Base-by-base conservation (phyloP, 2,113 vertebrate species). In the Prunella fulvescens region DNA sequence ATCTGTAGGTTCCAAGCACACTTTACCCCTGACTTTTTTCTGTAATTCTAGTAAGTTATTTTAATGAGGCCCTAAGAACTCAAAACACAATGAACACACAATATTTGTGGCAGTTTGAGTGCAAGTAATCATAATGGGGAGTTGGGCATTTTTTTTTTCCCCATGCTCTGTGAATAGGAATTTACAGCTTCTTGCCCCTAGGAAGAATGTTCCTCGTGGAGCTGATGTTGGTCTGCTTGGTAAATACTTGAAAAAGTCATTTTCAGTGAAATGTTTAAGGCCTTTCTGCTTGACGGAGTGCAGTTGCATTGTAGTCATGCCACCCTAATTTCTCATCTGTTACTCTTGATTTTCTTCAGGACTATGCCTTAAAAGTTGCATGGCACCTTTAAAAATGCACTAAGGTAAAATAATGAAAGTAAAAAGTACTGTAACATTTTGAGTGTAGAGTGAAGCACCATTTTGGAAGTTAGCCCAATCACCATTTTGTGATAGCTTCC, bases 41-140 rank as follows among this genome's bases (percentile, higher is more conserved):
- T 74, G 47, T 33, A 54, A 40, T 15, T 71, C 8, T 67, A 23
- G 14, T 48, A 51, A n/a, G 23, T 56, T 37, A 13, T 69, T 91
- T 85, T 85, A 87, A 37, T 6, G 51, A 62, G 22, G 25, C 71
- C 47, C 42, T 50, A 19, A 56, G 19, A 53, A 39, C 16, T 40
- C 23, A 24, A 29, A 33, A 33, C 0, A 0, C 57, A 73, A 48
- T 7, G 8, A 82, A 26, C 11, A 35, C 12, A 16, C 25, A 58
- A 25, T 74, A 51, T 5, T 57, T 86, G 9, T 7, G 18, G 26
- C 73, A 66, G 50, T 53, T 77, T 22, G 14, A 48, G 5, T 51
- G 35, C 47, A 45, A 42, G 23, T 73, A 72, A 28, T 76, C 16
- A 2, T 73, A 33, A 48, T 0, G 5, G 14, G 22, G 29, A 79